phyloP scores from a whole-genome alignment of 2,113 vertebrate species.

The Ctenodactylus gundi region DNA sequence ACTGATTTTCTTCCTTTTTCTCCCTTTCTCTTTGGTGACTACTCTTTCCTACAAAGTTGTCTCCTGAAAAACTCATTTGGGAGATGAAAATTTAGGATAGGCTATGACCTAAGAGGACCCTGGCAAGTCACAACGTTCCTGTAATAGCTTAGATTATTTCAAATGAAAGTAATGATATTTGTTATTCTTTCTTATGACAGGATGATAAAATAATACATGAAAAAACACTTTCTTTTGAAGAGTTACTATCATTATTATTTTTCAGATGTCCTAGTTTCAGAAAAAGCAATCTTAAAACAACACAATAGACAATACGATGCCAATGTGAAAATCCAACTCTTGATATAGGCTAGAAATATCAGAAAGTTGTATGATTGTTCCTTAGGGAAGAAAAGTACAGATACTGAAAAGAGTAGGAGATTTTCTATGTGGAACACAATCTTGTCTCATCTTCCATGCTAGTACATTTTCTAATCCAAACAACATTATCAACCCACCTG shows the following conservation, averaged over 20 bases:
- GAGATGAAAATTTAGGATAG: not conserved
- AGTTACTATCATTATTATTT: slow-evolving; percentile 64
- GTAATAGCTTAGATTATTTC: not conserved
- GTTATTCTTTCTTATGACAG: slow-evolving; percentile 30
- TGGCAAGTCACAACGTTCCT: slow-evolving; percentile 33
- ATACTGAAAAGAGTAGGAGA: slow-evolving; percentile 34
- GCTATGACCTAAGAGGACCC: not conserved
- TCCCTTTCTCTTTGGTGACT: not conserved
- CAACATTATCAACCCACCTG: slow-evolving; percentile 31
- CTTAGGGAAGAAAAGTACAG: slow-evolving; percentile 50
- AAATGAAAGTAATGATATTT: slow-evolving; percentile 32
- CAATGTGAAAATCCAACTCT: slow-evolving; percentile 63
- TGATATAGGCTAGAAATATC: slow-evolving; percentile 63
- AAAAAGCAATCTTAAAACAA: slow-evolving; percentile 71
- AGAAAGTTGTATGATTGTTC: slow-evolving; percentile 52
- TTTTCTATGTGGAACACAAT: slow-evolving; percentile 26
- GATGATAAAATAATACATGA: slow-evolving; percentile 60
- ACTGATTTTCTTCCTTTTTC: not conserved
- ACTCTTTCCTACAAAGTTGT: not conserved
- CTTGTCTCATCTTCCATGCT: slow-evolving; percentile 30
- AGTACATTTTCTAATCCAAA: slow-evolving; percentile 45
- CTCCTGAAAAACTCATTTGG: slow-evolving; percentile 39
- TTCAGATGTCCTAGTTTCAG: slow-evolving; percentile 60
- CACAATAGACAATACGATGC: slow-evolving; percentile 58
- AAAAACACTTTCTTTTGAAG: slow-evolving; percentile 57